Conservation (phyloP, 2,113 vertebrate genomes). For the Notothenia rossii region DNA sequence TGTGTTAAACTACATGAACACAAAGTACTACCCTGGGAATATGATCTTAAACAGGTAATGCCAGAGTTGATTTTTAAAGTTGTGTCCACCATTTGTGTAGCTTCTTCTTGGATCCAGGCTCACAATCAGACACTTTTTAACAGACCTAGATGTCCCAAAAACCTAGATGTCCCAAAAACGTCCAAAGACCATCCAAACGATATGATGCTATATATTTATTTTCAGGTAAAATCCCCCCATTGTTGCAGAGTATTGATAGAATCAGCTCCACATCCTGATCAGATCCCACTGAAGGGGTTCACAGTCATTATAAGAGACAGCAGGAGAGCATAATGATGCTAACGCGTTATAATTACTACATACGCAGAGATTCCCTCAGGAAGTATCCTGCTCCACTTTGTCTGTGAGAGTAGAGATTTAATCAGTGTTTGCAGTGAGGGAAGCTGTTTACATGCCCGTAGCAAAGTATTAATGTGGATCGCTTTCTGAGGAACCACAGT, state of each 20-base stretch:
- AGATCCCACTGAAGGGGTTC: slow-evolving; percentile 8
- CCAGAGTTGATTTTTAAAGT: too few relatives aligned
- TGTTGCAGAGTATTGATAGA: neutral
- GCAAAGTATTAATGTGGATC: slow-evolving; percentile 41
- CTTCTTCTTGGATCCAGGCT: too few relatives aligned
- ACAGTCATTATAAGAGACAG: slow-evolving; percentile 21
- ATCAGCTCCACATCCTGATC: slow-evolving; percentile 1
- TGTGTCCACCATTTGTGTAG: too few relatives aligned
- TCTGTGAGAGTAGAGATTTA: slow-evolving; percentile 42
- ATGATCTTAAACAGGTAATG: too few relatives aligned
- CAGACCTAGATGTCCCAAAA: too few relatives aligned
- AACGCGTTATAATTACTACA: slow-evolving; percentile 26
- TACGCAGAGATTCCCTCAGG: slow-evolving; percentile 33
- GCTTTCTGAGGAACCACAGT: slow-evolving; percentile 4
- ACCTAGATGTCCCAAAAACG: too few relatives aligned
- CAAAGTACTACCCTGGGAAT: too few relatives aligned
- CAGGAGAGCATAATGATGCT: slow-evolving; percentile 16
- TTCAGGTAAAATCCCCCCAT: too few relatives aligned
- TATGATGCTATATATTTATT: too few relatives aligned
- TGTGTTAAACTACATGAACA: too few relatives aligned
- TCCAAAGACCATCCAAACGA: too few relatives aligned
- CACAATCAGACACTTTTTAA: too few relatives aligned
- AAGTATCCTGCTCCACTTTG: slow-evolving; percentile 46
- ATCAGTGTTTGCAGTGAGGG: slow-evolving; percentile 51
- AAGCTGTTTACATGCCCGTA: slow-evolving; percentile 53